These are phyloP conservation scores for Eulemur mongoz DNA, from an alignment of 2,797 vertebrate species.

Conservation along the genomic window DNA sequence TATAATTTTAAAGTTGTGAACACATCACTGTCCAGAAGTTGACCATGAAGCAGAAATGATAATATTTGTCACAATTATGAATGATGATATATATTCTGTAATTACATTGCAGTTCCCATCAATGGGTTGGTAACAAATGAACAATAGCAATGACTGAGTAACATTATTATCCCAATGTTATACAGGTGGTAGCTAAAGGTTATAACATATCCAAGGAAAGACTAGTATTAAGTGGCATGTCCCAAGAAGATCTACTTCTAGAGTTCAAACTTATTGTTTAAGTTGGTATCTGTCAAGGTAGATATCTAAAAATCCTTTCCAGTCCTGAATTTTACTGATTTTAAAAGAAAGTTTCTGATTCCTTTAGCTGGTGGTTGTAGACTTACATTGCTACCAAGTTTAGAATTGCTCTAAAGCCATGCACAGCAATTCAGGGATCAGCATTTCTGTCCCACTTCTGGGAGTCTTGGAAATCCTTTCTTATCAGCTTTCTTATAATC, in stretches of 20 bases:
- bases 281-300: neutral
- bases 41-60: neutral
- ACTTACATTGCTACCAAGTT: neutral
- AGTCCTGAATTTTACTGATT: neutral
- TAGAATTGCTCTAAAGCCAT: slow-evolving; percentile 23
- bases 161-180: neutral
- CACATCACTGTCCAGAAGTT: neutral
- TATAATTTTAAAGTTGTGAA: neutral
- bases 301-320: neutral
- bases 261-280: neutral
- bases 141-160: neutral
- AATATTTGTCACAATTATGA: neutral
- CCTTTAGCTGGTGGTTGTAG: neutral
- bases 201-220: neutral
- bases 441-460: neutral
- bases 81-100: neutral
- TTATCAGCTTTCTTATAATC: neutral
- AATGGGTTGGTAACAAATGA: neutral
- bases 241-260: neutral
- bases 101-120: neutral
- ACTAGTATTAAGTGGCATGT: neutral
- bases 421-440: neutral
- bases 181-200: neutral
- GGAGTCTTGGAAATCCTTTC: neutral
- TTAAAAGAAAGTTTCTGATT: neutral